Evolutionary conservation across 1,140 invertebrate genomes (phyloP).

Genomic region (Magallana gigas): DNA sequence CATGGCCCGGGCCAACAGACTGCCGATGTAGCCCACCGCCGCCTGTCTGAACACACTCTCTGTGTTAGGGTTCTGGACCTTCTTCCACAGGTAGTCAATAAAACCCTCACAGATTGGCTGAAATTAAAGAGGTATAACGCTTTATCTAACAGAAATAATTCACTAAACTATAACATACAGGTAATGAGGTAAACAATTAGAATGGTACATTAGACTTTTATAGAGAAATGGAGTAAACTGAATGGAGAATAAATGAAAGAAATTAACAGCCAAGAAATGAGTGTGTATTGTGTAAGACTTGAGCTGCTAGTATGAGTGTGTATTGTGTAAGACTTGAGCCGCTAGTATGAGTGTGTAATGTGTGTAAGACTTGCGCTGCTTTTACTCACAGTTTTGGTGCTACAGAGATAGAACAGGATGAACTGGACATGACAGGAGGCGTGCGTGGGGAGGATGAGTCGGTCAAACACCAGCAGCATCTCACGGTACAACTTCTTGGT

Average conservation of each 20-base stretch:
- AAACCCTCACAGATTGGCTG: constrained; percentile 84
- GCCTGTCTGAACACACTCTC: constrained; percentile 85
- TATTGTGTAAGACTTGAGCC: too few species aligned
- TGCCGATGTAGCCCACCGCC: constrained; percentile 87
- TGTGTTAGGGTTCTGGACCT: constrained; percentile 85
- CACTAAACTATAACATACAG: too few species aligned
- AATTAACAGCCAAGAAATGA: too few species aligned
- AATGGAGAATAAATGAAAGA: too few species aligned
- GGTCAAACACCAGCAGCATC: constrained; percentile 85
- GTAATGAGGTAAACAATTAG: too few species aligned
- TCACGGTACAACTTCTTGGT: constrained; percentile 80
- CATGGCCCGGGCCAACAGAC: constrained; percentile 86
- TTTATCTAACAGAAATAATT: too few species aligned
- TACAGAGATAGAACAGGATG: constrained; percentile 88
- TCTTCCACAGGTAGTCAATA: constrained; percentile 87
- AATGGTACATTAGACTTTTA: too few species aligned
- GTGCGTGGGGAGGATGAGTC: constrained; percentile 86
- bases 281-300: too few species aligned
- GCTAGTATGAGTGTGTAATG: too few species aligned
- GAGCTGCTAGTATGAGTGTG: too few species aligned
- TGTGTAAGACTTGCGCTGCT: not conserved
- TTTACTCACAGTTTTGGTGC: constrained; percentile 82
- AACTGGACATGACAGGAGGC: constrained; percentile 89
- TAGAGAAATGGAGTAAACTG: too few species aligned
- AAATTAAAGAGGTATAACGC: constrained; percentile 36